Base-by-base conservation (phyloP, 1,140 invertebrate genomes). In the Galleria mellonella region DNA sequence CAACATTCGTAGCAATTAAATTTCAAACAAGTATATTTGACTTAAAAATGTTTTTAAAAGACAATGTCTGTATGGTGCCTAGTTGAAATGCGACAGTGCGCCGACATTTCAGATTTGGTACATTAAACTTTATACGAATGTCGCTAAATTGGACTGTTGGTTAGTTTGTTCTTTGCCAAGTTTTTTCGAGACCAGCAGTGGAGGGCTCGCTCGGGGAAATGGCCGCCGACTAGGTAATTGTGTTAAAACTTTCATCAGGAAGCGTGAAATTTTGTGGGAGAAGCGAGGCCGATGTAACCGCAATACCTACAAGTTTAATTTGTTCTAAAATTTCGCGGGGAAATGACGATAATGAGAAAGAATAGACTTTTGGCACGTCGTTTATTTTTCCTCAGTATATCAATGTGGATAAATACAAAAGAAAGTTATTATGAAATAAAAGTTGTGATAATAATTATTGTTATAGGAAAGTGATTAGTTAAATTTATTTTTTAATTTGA, bases 161-260 rank as follows among this genome's bases (percentile, higher is more conserved):
- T 73, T 78, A 81, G 74, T 79, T 83, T 81, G 72, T 81, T 76
- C 75, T 78, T 78, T 74, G 73, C 69, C 75, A 83, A 79, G 72
- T 83, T 83, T 77, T 83, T 79, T 79, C 61, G 69, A 72, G 64
- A 70, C 65, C 72, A 66, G 62, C 61, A 62, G 57, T 60, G 59
- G 64, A 64, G 70, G 65, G 67, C 35, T 37, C 35, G 35, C 35
- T 63, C 61, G 57, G 52, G 52, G 56, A 63, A 79, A 77, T 71
- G 68, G 63, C 65, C 57, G 60, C 54, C 63, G 72, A 75, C 65
- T 67, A 71, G 72, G 75, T 79, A 79, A 83, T 83, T 76, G 72
- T 76, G 75, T 79, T 79, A 83, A 79, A 83, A 83, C 70, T 83
- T 83, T 79, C 74, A 83, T 79, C 69, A 65, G 72, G 64, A 70